Base-by-base conservation (phyloP, 2,888 invertebrate species). In the Dascillus cervinus region DNA sequence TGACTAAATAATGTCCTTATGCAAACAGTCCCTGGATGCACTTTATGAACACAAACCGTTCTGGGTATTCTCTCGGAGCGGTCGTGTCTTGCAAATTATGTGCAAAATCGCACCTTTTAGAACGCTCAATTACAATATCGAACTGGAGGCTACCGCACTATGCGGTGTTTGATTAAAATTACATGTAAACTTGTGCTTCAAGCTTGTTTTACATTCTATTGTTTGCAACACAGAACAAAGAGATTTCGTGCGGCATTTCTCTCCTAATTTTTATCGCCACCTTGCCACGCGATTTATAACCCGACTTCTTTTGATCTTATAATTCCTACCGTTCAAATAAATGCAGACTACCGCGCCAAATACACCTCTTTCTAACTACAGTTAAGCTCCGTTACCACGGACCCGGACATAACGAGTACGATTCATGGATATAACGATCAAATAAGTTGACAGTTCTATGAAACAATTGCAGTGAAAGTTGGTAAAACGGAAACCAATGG, bases 131-230 rank as follows among this genome's bases (percentile, higher is more conserved):
- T 62, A 62, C 57, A 61, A 60, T 62, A 62, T 60, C 59, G 59
- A 56, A 53, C 51, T 53, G 39, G 49, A 48, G 53, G 56, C 59
- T 59, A 55, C 55, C 50, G 53, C 32, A 37, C 39, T 50, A n/a
- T n/a, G n/a, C n/a, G 54, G 55, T 52, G 58, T 62, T 63, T 64
- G 62, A 63, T 64, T 64, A 64, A 63, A 64, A 63, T 62, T 64
- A 61, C 63, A 64, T 64, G 64, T 64, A 64, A 64, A 62, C 60
- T 54, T 49, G n/a, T n/a, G 55, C 56, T 54, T 47, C 53, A 55
- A 47, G 60, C 62, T 63, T 64, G 63, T 63, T 64, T 64, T 62
- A 64, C 64, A 64, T 64, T 62, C 64, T 60, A 64, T 64, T 64
- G 63, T 64, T 60, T 57, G 55, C 59, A 53, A 49, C 45, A 45